Percentiles rank a stretch among this genome's conserved stretches.
Evolutionary conservation across 64 coral and sea anemone species (phyloP).

Genomic region (Montipora capricornis): DNA sequence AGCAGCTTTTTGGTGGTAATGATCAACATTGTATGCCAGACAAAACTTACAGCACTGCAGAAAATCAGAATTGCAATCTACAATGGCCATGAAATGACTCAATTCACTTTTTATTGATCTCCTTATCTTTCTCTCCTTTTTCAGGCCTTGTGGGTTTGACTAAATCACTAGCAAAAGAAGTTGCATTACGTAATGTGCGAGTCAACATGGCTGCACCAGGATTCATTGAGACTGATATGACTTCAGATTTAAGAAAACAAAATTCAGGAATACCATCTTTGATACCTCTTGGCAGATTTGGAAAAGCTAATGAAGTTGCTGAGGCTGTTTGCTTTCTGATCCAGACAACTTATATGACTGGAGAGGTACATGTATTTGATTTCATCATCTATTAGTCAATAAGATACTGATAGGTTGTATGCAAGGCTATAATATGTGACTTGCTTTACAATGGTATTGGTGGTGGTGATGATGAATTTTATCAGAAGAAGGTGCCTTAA

Average conservation of each 20-base stretch:
- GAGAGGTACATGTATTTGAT: slow-evolving; percentile 52
- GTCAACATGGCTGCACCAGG: slow-evolving; percentile 88
- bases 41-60: too few relatives aligned
- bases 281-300: slow-evolving; percentile 76
- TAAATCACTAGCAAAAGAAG: slow-evolving; percentile 84
- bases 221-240: slow-evolving; percentile 78
- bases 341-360: slow-evolving; percentile 76
- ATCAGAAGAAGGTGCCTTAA: too few relatives aligned
- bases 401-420: too few relatives aligned
- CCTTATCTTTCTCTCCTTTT: background rate
- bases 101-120: too few relatives aligned
- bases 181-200: slow-evolving; percentile 64
- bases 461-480: too few relatives aligned
- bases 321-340: slow-evolving; percentile 75
- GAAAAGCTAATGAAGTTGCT: slow-evolving; percentile 69
- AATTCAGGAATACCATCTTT: background rate
- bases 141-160: slow-evolving; percentile 83
- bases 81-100: too few relatives aligned
- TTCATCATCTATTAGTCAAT: too few relatives aligned
- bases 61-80: too few relatives aligned
- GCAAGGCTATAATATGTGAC: too few relatives aligned
- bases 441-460: too few relatives aligned
- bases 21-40: too few relatives aligned
- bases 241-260: slow-evolving; percentile 44
- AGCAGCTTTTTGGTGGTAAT: too few relatives aligned